Evolutionary conservation across 2,113 vertebrate species (phyloP), one percentile per base, ranked within the genome.

Genomic region (Manacus vitellinus): DNA sequence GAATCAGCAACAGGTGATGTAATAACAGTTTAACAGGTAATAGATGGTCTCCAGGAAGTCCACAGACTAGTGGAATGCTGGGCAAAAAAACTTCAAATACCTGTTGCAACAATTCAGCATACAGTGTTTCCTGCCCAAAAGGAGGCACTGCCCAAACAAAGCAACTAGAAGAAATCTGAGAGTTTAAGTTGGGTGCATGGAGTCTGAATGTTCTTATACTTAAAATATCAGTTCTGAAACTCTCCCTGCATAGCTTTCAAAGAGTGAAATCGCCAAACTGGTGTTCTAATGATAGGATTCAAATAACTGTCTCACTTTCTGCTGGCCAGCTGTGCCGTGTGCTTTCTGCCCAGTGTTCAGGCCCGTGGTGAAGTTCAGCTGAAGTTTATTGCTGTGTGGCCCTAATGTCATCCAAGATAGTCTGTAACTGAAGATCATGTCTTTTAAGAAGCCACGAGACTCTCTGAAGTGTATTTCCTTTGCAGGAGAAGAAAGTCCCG

Each of bases 261-360:
- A 41, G 12, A 65, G 13, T 58, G 66, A 83, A 89, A 70, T 59
- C 37, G 19, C 62, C 22, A 52, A 80, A 54, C 6, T 21, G 1
- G 7, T 66, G 20, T 61, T 80, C 21, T 80, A 31, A 51, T 77
- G 47, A 37, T 19, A 12, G 24, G 6, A 6, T 74, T 83, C 20
- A 31, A 54, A 5, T 46, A 77, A 41, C 16, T 55, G 55, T 25
- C 31, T 82, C 0, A 0, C 58, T 79, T 73, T 70, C 46, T 2
- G 0, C 52, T 73, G 66, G 14, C 28, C 67, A 30, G 31, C 18
- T 82, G 33, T 46, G 22, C 61, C 58, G 1, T 31, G 35, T 59
- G 17, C 20, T 46, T 79, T 68, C 9, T 51, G 66, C 31, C 2
- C 37, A 12, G 1, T 4, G 7, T 44, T 61, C 8, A 43, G 31